Percentiles rank a stretch among this genome's conserved stretches.
Evolutionary conservation across 2,888 invertebrate species (phyloP).

Genomic region (Phlogophora meticulosa): DNA sequence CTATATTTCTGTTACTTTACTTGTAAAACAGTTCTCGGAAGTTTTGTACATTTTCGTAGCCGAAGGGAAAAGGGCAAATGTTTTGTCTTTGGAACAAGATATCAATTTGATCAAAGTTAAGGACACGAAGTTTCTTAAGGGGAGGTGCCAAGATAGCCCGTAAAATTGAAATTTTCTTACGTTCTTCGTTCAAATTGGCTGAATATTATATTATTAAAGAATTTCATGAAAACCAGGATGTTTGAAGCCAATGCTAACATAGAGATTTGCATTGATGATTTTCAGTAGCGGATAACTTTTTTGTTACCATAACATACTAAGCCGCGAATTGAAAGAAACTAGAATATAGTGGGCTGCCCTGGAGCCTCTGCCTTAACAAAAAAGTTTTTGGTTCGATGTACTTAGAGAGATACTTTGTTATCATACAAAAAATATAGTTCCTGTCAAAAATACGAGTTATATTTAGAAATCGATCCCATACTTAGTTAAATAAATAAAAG

Average conservation of each 20-base stretch:
- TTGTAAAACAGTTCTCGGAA: constrained; percentile 54
- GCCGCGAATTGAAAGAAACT: too few species aligned
- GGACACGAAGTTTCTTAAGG: constrained; percentile 51
- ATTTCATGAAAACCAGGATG: too few species aligned
- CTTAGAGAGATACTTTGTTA: background rate
- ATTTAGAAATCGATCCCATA: background rate
- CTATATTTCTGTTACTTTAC: constrained; percentile 50
- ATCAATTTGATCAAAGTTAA: constrained; percentile 62
- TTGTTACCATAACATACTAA: too few species aligned
- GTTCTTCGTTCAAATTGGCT: too few species aligned
- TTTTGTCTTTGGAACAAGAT: constrained; percentile 65
- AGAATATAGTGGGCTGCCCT: too few species aligned
- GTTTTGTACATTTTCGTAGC: constrained; percentile 58
- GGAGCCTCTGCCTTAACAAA: too few species aligned
- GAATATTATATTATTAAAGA: too few species aligned
- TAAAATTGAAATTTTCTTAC: too few species aligned
- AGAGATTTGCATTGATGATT: too few species aligned
- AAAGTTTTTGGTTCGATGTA: constrained; percentile 43
- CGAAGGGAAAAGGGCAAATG: constrained; percentile 62
- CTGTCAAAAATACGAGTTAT: background rate
- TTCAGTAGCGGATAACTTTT: too few species aligned
- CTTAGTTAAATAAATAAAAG: background rate
- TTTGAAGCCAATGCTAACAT: too few species aligned
- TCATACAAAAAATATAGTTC: background rate
- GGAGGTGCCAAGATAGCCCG: too few species aligned